Base-by-base conservation (phyloP, 2,797 vertebrate species). In the Coendou prehensilis region DNA sequence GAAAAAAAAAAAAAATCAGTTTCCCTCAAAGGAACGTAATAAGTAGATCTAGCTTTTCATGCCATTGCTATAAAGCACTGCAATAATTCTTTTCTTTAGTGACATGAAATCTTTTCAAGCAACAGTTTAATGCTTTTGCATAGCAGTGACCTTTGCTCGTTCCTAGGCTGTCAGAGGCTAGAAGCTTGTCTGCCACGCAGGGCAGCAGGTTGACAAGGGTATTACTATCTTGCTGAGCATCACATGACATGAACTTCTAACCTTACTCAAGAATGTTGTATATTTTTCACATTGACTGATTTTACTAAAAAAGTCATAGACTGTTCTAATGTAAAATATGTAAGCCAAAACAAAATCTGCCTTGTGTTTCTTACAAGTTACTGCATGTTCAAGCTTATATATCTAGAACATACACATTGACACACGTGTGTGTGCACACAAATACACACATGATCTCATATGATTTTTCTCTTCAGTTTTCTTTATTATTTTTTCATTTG, bases 241-340 rank as follows among this genome's bases (percentile, higher is more conserved):
- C 94, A 59, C 89, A 90, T 97, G 96, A 86, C 28, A 37, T 98
- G 98, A 98, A 98, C 98, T 98, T 96, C 95, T 98, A 98, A 98
- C 92, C 81, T 96, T 95, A 83, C 87, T 98, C 85, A 97, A 97
- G 92, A 98, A 95, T 98, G 97, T 96, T 94, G 92, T 2, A 64
- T 97, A 41, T 97, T 98, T 98, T 98, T 97, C 79, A 94, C 87
- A 94, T 75, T 94, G 96, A 87, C 89, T 87, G 82, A 86, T 87
- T 87, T 92, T 93, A 91, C 67, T 75, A 67, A 82, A 76, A 45
- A 75, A 84, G 73, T 15, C 37, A 28, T 0, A 54, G 45, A 69
- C 37, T 59, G 7, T 54, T 94, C 52, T 88, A 82, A 71, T 86
- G 10, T 64, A 47, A 95, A 80, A 54, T 94, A 75, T 13, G n/a